Conservation (phyloP, 2,888 invertebrate species). For the Pseudanteris insignis region DNA sequence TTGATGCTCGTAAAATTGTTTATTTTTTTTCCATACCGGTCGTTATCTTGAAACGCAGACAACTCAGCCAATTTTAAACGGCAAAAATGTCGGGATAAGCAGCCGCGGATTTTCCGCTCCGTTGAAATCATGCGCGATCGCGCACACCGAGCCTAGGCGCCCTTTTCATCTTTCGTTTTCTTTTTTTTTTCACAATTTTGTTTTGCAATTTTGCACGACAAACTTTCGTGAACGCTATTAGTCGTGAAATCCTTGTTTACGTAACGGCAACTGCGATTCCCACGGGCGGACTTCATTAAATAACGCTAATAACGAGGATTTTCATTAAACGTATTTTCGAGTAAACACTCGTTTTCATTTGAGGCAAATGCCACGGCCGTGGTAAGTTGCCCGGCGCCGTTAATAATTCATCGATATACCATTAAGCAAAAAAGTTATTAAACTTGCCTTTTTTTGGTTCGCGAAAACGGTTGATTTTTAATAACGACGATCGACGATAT, state of each 20-base stretch:
- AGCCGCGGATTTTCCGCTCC: constrained; percentile 10
- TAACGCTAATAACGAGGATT: constrained; percentile 17
- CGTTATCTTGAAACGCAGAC: constrained; percentile 17
- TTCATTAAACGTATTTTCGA: constrained; percentile 26
- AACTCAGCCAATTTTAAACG: constrained; percentile 14
- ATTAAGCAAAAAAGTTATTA: constrained; percentile 5
- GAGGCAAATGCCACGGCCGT: constrained; percentile 5
- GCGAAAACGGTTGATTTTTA: constrained; percentile 5
- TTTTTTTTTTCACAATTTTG: constrained; percentile 1
- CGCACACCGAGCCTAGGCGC: constrained; percentile 6
- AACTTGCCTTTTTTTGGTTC: neutral
- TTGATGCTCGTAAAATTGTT: too few relatives aligned
- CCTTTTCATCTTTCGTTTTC: constrained; percentile 1
- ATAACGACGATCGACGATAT: neutral
- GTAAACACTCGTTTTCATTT: constrained; percentile 20
- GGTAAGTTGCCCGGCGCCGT: constrained; percentile 3
- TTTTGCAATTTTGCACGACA: constrained; percentile 11
- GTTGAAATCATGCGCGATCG: too few relatives aligned
- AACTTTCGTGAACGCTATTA: constrained; percentile 18
- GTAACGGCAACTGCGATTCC: constrained; percentile 1
- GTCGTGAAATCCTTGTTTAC: constrained; percentile 9
- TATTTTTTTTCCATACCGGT: too few relatives aligned
- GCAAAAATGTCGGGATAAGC: constrained; percentile 7
- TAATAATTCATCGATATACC: constrained; percentile 9
- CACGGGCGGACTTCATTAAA: constrained; percentile 5